Percentiles rank a stretch among this genome's conserved stretches.
Evolutionary conservation across 37 sponge, comb jelly and placozoan species (phyloP).

Genomic region (Mnemiopsis leidyi): DNA sequence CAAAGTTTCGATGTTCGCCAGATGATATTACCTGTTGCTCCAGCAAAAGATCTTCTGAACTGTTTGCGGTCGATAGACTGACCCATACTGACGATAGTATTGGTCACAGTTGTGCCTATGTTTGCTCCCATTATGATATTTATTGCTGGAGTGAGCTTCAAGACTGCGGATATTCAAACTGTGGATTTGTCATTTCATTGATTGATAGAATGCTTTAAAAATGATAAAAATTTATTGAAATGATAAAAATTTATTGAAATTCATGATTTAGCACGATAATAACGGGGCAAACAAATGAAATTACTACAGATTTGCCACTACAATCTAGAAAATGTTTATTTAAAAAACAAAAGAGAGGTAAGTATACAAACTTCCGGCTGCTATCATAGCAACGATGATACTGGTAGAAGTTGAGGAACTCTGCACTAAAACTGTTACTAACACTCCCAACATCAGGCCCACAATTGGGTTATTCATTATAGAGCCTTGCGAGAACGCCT

Average conservation of each 20-base stretch:
- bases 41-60: slow-evolving; percentile 33
- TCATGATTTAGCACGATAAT: too few species aligned
- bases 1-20: too few species aligned
- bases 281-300: too few species aligned
- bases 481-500: neutral
- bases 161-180: neutral
- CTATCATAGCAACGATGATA: slow-evolving; percentile 32
- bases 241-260: neutral
- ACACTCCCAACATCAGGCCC: slow-evolving; percentile 26
- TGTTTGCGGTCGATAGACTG: slow-evolving; percentile 16
- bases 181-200: neutral
- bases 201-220: neutral
- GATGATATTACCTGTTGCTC: slow-evolving; percentile 48
- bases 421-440: slow-evolving; percentile 40
- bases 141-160: neutral
- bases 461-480: slow-evolving; percentile 24
- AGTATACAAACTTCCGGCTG: slow-evolving; percentile 26
- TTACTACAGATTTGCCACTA: too few species aligned
- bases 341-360: too few species aligned
- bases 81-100: slow-evolving; percentile 51
- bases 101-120: slow-evolving; percentile 48
- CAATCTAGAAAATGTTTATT: too few species aligned
- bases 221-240: neutral
- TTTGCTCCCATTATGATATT: slow-evolving; percentile 41
- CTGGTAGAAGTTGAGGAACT: slow-evolving; percentile 43